Evolutionary conservation across 92 coral and sea anemone genomes (phyloP), one percentile per base, ranked within the genome.

Genomic region (Ricordea florida): DNA sequence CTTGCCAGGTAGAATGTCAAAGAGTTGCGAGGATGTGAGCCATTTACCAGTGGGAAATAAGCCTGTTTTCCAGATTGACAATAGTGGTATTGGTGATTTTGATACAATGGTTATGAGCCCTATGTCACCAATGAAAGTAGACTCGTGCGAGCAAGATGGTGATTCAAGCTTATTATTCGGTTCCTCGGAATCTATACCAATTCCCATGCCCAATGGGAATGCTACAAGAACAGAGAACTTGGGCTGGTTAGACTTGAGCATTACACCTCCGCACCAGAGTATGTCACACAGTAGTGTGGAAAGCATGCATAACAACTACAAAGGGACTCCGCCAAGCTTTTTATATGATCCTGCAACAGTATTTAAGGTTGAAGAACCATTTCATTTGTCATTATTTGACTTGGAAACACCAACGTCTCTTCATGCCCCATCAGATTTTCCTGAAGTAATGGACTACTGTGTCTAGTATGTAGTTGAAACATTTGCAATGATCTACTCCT

Each of bases 381-480:
- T 88, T 48, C 63, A 89, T 11, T 45, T 91, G 64, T 89, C 97
- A 14, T 59, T 91, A 31, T 87, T 91, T 83, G 97, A 91, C 78
- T 67, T 91, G 51, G 97, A 91, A 57, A 67, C 81, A 18, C 69
- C 90, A 2, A 79, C 82, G 11, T 42, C 84, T 10, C 69, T 76
- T 68, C 85, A 83, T 51, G 68, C 85, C 33, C 65, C 90, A 10
- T 81, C 67, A 66, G 96, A 90, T 57, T 82, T 86, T 63, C 47
- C 89, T 61, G 97, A 91, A 68, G 76, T 93, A 27, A 91, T 91
- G 97, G 97, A 91, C 83, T 90, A 87, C 69, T 90, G 96, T 43
- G 89, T 83, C 22, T 90, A 78, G 80, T 36, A 46, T 20, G 52
- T 44, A 31, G 34, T 37, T 6, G 16, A n/a, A n/a, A n/a, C n/a